Evolutionary conservation across 2,113 vertebrate genomes (phyloP), one percentile per base, ranked within the genome.

Genomic region (Trinectes maculatus): DNA sequence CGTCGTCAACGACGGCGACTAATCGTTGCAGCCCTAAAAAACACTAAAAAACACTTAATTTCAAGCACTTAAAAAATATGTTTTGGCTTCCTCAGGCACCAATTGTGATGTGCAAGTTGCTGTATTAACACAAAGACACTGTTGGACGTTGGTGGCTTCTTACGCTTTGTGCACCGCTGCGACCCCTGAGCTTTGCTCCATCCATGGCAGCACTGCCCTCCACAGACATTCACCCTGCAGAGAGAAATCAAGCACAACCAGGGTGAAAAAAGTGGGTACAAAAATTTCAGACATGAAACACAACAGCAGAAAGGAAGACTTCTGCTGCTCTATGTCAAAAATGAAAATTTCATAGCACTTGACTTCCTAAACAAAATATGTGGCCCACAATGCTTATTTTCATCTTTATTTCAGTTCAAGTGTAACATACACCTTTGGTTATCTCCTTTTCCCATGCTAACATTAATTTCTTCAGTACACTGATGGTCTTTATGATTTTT

Each of bases 121-220:
- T 21, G 26, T 25, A 28, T 36, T 43, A 34, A 48, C 12, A 21
- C 26, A 18, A 25, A 26, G 12, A 21, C 2, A 3, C 15, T 31
- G 16, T 10, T 33, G 13, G 18, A 8, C 8, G 60, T 49, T 15
- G 39, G 6, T 37, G 29, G 18, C 40, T 6, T 96, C 97, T 96
- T 92, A 99, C 97, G 96, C 89, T 96, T 96, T 19, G 94, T 98
- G 91, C 97, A 99, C 15, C 95, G 92, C 90, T 96, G 96, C 5
- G 96, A 99, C 52, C 95, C 96, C 37, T 94, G 93, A 66, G 94
- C 88, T 82, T 94, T 92, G 79, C 95, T 97, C 97, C 97, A 99
- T 72, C 97, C 97, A 3, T 95, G 95, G 73, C 97, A 98, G 92
- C 97, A 98, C 85, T 96, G 95, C 13, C 94, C 95, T 74, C 96